Base-by-base conservation (phyloP, 2,113 vertebrate genomes). In the Diadophis punctatus region DNA sequence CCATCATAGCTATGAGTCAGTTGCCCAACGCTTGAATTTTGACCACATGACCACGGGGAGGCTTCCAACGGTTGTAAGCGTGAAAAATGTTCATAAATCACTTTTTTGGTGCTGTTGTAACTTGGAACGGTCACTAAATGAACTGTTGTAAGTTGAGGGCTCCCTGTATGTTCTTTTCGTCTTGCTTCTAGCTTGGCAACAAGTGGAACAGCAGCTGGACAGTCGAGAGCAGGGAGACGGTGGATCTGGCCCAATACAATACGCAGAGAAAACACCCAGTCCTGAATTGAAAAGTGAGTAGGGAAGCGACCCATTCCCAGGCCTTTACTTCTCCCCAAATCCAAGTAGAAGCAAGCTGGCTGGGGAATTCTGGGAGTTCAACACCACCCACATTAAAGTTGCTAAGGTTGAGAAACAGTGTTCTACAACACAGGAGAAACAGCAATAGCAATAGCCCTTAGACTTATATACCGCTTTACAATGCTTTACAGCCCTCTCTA, bases 131-230 rank as follows among this genome's bases (percentile, higher is more conserved):
- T 63, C 27, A n/a, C 60, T 68, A 34, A 68, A n/a, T 18, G 14
- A 34, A 68, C 2, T 0, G 63, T 34, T 34, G 12, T 68, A 68
- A n/a, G 63, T 68, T 12, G 4, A 68, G 12, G 0, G 2, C 30
- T 16, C 30, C 30, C 30, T 16, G 63, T 16, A 6, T 7, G 2
- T 20, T 90, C 53, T 5, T 27, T 60, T 43, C 10, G 25, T 46
- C 39, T 23, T 80, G 12, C 87, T 39, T 89, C 91, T 96, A 99
- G 99, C 98, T 92, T 99, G 99, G 99, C 98, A 98, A 96, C 98
- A 98, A 96, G 98, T 99, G 94, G 98, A 99, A 95, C 98, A 98
- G 97, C 98, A 98, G 96, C 96, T 99, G 96, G 97, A 97, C 4
- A 95, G 96, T 90, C 95, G 86, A 92, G 96, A 18, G 90, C 96